Evolutionary conservation across 2,888 invertebrate genomes (phyloP), one percentile per base, ranked within the genome.

Genomic region (Brachypalpus laphriformis): DNA sequence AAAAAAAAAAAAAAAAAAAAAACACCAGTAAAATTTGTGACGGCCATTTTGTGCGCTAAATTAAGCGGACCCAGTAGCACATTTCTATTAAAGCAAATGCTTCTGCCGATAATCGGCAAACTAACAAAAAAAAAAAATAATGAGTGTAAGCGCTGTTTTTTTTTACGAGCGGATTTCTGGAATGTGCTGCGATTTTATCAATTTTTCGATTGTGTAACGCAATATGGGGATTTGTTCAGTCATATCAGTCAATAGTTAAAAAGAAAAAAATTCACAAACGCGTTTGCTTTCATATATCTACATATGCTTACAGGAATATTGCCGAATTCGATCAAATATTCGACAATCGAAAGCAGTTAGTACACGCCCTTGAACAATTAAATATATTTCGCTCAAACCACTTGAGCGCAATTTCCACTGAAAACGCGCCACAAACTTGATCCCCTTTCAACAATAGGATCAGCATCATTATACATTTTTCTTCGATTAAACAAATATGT

Each of bases 41-140:
- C 61, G 11, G 9, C 61, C 61, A 61, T 61, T 61, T 61, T 61
- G 61, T 61, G 9, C n/a, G 6, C 2, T 22, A 22, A n/a, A 20
- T 20, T 2, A 2, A 5, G 20, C 20, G 9, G 14, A 14, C 14
- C 4, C 40, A 3, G 47, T 4, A 47, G 47, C 47, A 47, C 47
- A 20, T 47, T 47, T 20, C 11, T 20, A 20, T n/a, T n/a, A 9
- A 8, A 25, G 2, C 9, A 3, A 11, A 11, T 20, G 47, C 47
- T 47, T 3, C 11, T 9, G 11, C 11, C 3, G 20, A 14, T 14
- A 14, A 3, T 18, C 18, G 16, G 1, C 16, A 42, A 7, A 7
- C 6, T 6, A 7, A 18, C 3, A 4, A 2, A 42, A 42, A 7
- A 7, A 18, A 18, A 18, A 8, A 45, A 18, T 8, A 7, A 18